A percentile compares a stretch with the other conserved stretches of the same genome.
Conservation (phyloP, 2,888 invertebrate species). For the Trichogramma evanescens region DNA sequence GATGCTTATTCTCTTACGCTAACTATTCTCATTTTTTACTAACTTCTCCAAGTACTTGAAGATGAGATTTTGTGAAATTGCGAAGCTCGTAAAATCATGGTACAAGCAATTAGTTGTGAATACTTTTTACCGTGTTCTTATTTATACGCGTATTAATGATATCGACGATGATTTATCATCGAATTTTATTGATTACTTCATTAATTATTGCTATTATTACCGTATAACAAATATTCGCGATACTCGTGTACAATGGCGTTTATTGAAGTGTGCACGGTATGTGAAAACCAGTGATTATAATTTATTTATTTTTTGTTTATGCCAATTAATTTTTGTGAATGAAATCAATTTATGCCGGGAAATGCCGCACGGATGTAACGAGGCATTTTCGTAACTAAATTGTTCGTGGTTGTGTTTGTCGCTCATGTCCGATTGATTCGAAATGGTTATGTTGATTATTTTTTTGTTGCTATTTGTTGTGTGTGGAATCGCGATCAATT, state of each 20-base stretch:
- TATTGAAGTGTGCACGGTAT: no score
- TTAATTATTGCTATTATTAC: slow-evolving; percentile 26
- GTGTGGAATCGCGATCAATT: slow-evolving; percentile 5
- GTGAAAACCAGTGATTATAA: no score
- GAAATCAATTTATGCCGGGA: no score
- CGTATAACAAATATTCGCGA: no score
- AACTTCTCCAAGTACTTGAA: slow-evolving; percentile 25
- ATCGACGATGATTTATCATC: background rate
- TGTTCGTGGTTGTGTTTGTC: background rate
- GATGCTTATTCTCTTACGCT: no score
- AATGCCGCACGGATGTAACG: no score
- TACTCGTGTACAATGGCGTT: no score
- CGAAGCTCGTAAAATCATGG: slow-evolving; percentile 33
- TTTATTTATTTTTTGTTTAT: background rate
- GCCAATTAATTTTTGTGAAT: background rate
- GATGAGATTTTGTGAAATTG: slow-evolving; percentile 35
- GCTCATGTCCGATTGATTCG: background rate
- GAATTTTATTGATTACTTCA: slow-evolving; percentile 10
- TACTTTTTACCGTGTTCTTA: slow-evolving; percentile 42
- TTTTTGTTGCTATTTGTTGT: slow-evolving; percentile 25
- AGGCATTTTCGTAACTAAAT: no score
- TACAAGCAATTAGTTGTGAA: slow-evolving; percentile 29
- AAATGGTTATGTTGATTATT: slow-evolving; percentile 11
- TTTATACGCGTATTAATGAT: slow-evolving; percentile 38
- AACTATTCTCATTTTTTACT: slow-evolving; percentile 13